Conservation (phyloP, 1,140 invertebrate genomes). For the Microplitis mediator region DNA sequence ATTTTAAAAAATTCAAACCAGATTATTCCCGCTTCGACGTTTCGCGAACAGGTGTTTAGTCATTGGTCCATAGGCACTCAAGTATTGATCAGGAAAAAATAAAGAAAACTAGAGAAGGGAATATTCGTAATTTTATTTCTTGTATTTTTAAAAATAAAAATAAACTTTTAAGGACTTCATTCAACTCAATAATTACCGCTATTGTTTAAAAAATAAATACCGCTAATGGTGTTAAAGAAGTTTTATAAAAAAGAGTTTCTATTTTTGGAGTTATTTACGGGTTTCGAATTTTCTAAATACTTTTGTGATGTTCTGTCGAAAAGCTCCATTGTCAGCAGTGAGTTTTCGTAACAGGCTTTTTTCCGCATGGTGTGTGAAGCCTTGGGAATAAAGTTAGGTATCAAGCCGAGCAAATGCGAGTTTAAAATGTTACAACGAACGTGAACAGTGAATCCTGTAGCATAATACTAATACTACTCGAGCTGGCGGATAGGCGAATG, state of each 20-base stretch:
- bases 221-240: background rate
- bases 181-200: no score
- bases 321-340: conserved; percentile 30
- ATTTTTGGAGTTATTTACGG: background rate
- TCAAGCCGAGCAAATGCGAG: conserved; percentile 46
- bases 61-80: no score
- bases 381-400: conserved; percentile 46
- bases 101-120: no score
- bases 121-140: no score
- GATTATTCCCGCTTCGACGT: no score
- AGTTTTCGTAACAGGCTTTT: conserved; percentile 35
- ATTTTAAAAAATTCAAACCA: background rate
- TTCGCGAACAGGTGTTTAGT: no score
- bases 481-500: conserved; percentile 25
- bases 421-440: conserved; percentile 47
- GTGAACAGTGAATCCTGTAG: conserved; percentile 24
- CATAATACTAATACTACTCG: conserved; percentile 35
- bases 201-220: no score
- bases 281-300: conserved; percentile 34
- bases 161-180: no score
- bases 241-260: background rate
- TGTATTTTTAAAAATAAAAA: no score
- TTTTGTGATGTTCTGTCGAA: background rate
- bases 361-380: conserved; percentile 32
- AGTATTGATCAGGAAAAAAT: no score